A percentile compares a stretch with the other conserved stretches of the same genome.
Evolutionary conservation across 1,140 invertebrate species (phyloP).

Genomic region (Ptiloglossa arizonensis): DNA sequence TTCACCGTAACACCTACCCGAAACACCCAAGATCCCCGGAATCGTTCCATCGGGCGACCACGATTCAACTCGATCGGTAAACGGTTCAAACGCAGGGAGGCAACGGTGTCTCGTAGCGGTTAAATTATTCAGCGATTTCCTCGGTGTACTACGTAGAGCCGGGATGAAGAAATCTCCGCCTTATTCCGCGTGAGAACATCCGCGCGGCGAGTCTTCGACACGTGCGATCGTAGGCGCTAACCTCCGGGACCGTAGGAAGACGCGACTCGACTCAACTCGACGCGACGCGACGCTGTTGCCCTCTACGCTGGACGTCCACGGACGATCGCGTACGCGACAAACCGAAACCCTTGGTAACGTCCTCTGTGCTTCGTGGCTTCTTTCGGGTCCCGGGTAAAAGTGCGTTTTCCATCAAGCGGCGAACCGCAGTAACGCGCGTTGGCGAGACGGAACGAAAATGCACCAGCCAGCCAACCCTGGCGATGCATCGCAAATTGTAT

Average conservation of each 20-base stretch:
- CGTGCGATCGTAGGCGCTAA: slow-evolving; percentile 56
- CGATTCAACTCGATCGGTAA: no score
- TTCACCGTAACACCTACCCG: no score
- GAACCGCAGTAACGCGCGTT: slow-evolving; percentile 70
- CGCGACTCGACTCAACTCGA: slow-evolving; percentile 22
- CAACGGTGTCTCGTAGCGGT: no score
- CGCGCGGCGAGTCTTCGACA: slow-evolving; percentile 42
- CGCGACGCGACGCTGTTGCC: no score
- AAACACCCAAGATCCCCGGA: no score
- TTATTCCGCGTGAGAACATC: slow-evolving; percentile 52
- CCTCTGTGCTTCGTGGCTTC: not conserved
- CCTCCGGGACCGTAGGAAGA: slow-evolving; percentile 32
- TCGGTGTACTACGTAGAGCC: not conserved
- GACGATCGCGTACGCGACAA: not conserved
- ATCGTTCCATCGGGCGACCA: no score
- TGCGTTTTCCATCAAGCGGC: slow-evolving; percentile 75
- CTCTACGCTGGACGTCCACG: not conserved
- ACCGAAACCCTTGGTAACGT: no score
- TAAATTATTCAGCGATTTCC: slow-evolving; percentile 27
- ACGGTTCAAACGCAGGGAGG: no score
- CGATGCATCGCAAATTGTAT: slow-evolving; percentile 75
- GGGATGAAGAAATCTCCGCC: slow-evolving; percentile 43
- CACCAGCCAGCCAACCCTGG: no score
- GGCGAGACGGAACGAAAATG: slow-evolving; percentile 53
- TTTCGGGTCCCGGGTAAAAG: slow-evolving; percentile 59